Conservation (phyloP, 2,888 invertebrate genomes). For the Schrankia costaestrigalis region DNA sequence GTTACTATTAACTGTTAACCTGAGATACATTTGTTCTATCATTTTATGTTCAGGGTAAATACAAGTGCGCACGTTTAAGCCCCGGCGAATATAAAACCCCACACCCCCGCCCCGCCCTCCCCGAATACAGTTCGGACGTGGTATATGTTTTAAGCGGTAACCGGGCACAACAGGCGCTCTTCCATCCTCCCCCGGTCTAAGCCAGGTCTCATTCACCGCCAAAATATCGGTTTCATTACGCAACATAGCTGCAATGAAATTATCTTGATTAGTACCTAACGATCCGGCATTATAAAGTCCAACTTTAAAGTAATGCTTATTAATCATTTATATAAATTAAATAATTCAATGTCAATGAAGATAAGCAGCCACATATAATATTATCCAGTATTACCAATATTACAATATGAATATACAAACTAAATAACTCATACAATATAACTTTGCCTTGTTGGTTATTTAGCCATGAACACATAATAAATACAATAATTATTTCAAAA, state of each 20-base stretch:
- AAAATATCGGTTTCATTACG: background rate
- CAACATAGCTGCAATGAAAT: background rate
- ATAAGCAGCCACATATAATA: background rate
- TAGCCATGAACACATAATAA: background rate
- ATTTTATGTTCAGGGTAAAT: background rate
- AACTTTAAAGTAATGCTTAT: background rate
- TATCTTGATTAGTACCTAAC: background rate
- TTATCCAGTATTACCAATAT: too few relatives aligned
- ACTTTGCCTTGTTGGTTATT: background rate
- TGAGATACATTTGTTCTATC: background rate
- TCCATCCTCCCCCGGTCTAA: background rate
- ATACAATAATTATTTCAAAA: too few relatives aligned
- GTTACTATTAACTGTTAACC: background rate
- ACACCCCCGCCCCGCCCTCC: background rate
- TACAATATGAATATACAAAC: too few relatives aligned
- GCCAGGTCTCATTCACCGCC: constrained; percentile 1
- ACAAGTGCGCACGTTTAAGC: background rate
- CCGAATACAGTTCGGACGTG: background rate
- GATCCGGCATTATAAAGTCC: background rate
- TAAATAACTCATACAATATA: too few relatives aligned
- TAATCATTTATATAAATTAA: background rate
- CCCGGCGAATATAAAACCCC: background rate
- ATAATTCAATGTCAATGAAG: background rate
- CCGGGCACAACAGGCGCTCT: background rate
- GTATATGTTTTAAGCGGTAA: background rate